Evolutionary conservation across 2,888 invertebrate species (phyloP).

Genomic region (Rosalia funebris): DNA sequence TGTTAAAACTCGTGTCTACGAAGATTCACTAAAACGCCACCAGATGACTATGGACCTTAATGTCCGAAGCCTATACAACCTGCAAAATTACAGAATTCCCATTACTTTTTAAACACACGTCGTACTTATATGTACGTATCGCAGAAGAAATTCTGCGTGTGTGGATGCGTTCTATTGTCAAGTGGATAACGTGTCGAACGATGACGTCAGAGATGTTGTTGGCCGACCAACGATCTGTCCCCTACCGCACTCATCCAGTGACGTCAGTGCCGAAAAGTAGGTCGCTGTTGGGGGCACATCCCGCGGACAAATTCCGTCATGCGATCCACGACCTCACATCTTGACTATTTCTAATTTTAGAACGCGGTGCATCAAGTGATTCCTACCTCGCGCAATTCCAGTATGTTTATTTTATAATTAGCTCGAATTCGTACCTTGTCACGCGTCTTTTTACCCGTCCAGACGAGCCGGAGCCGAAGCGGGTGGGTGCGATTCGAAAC

Average conservation of each 20-base stretch:
- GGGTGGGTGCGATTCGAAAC: slow-evolving; percentile 13
- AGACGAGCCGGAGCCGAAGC: slow-evolving; percentile 11
- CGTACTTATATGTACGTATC: too few relatives aligned
- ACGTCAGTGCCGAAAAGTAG: slow-evolving; percentile 45
- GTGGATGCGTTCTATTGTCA: slow-evolving; percentile 24
- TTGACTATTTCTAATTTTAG: slow-evolving; percentile 23
- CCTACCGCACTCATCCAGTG: slow-evolving; percentile 35
- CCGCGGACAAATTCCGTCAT: slow-evolving; percentile 19
- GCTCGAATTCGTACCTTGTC: slow-evolving; percentile 14
- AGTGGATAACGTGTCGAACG: slow-evolving; percentile 35
- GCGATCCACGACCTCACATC: slow-evolving; percentile 15
- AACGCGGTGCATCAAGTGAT: slow-evolving; percentile 11
- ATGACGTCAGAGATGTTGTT: slow-evolving; percentile 47
- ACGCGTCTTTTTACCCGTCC: slow-evolving; percentile 20
- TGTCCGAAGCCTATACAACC: too few relatives aligned
- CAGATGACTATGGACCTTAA: too few relatives aligned
- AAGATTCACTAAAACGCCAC: too few relatives aligned
- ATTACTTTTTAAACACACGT: too few relatives aligned
- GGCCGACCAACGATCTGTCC: slow-evolving; percentile 37
- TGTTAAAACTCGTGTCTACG: too few relatives aligned
- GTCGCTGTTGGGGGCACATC: slow-evolving; percentile 37
- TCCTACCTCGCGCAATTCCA: slow-evolving; percentile 10
- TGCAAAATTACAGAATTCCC: too few relatives aligned
- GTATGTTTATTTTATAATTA: slow-evolving; percentile 25
- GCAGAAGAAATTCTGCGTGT: slow-evolving; percentile 13